Evolutionary conservation across 92 coral and sea anemone species (phyloP), one percentile per base, ranked within the genome.

Genomic region (Siderastrea siderea): DNA sequence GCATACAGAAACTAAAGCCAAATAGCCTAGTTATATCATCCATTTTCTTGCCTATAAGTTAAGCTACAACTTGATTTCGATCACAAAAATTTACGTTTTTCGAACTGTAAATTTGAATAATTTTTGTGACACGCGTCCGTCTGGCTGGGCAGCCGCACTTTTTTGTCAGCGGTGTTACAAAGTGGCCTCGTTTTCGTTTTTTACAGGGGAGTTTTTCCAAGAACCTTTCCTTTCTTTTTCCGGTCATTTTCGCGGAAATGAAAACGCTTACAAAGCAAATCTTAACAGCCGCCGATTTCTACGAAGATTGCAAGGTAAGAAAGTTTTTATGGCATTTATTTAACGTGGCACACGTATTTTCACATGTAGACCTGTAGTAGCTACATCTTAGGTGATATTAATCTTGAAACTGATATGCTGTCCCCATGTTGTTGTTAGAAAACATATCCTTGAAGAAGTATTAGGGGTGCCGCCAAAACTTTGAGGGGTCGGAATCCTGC

Each of bases 1-100:
- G 78, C 98, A 97, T 97, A 63, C 97, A 93, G 43, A 94, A 83
- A 59, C 98, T 92, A 38, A 97, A 91, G 1, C 98, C 84, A 53
- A 95, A 78, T 61, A 97, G 72, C 51, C 99, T 90, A 11, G 91
- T 80, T 43, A 90, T 71, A 55, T 95, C 95, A 68, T 97, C 99
- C 99, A 97, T 97, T 49, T 71, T 15, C n/a, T 12, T 14, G 26
- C 16, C 12, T 50, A 66, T 44, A 45, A 51, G 44, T 43, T 44
- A 53, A 17, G 64, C 7, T 38, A 38, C 14, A 44, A 81, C 1
- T 15, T 53, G 55, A 6, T 38, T 58, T 26, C 5, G 55, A 83
- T 43, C n/a, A 63, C 47, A 11, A 3, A 58, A 71, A 55, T 19
- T 57, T 83, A 57, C 69, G 58, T 46, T 81, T 64, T 68, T 43